Base-by-base conservation (phyloP, 1,140 invertebrate species). In the Zaprionus kolodkinae region DNA sequence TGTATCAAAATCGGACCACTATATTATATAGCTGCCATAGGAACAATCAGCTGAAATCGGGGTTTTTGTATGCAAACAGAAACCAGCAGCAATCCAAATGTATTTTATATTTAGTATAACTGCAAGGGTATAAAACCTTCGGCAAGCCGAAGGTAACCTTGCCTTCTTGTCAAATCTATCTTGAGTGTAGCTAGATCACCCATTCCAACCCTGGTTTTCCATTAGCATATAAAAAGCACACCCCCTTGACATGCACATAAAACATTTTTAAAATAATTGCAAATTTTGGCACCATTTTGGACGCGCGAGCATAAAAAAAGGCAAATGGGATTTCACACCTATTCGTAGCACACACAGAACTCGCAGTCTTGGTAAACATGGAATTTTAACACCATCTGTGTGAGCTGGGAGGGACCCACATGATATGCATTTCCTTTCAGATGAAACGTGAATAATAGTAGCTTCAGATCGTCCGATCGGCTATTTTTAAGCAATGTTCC, bases 401-500 rank as follows among this genome's bases (percentile, higher is more conserved):
- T 45, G 61, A 48, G 12, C 7, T 43, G 6, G 17, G 12, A 59
- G 52, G 57, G 62, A 62, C 25, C 62, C 83, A 82, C 76, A 81
- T 82, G 79, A 86, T 79, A 36, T 38, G 50, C 50, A 50, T 40
- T 36, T 33, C 12, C 30, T 17, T 63, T 69, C 40, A 55, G 25
- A 60, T 30, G 73, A 59, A 69, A 71, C 68, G 73, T 65, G 73
- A 70, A 57, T 21, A 70, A 57, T 21, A 1, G 21, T 69, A 30
- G 45, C 54, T 67, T 11, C 12, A 43, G 12, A 40, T 54, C 30
- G 62, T 38, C 25, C 33, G 48, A 36, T 38, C 17, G 7, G 72
- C 79, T 87, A 88, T 85, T 88, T 88, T 81, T 79, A 88, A 88
- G 85, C 66, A 78, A 43, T 17, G 81, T 78, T 88, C 85, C 81